Evolutionary conservation across 2,113 vertebrate genomes (phyloP), one percentile per base, ranked within the genome.

Genomic region (Thamnophis sirtalis): DNA sequence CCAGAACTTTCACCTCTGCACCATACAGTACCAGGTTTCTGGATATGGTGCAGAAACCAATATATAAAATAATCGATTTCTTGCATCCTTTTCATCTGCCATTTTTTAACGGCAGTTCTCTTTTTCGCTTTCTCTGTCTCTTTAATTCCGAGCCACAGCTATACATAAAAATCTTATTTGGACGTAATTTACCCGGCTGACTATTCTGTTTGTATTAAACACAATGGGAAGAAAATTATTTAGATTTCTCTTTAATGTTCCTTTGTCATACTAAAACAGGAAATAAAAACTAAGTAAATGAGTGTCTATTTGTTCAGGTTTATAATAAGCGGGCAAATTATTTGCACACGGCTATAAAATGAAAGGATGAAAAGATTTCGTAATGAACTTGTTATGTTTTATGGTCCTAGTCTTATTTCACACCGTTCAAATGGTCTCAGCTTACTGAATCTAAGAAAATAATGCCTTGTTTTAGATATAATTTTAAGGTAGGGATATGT

Each of bases 361-460:
- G 85, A 95, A 84, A 91, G 91, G 93, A 96, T 93, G 48, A 87
- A 91, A 94, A 33, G 89, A 4, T 93, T 95, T 95, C 84, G 87
- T 94, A 95, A 97, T 93, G 90, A 93, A 94, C 87, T 95, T 95
- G 94, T 96, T 95, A 93, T 89, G 89, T 94, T 96, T 96, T 96
- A 96, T 95, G 68, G 68, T 51, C 43, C 56, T 91, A 90, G 4
- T 92, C 95, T 94, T 95, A 94, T 94, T 95, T 91, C n/a, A 93
- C 49, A 86, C 93, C 90, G 88, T 94, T 94, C 91, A 95, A 89
- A 92, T 4, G 43, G 6, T 92, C 94, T 92, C 43, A 88, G 68
- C 58, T 17, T 91, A 84, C 50, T 93, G 63, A 11, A 88, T 68
- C 6, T 73, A 63, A 93, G 43, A 73, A 33, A 73, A 91, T 90